phyloP scores from a whole-genome alignment of 2,113 vertebrate species.

The Rissa tridactyla region DNA sequence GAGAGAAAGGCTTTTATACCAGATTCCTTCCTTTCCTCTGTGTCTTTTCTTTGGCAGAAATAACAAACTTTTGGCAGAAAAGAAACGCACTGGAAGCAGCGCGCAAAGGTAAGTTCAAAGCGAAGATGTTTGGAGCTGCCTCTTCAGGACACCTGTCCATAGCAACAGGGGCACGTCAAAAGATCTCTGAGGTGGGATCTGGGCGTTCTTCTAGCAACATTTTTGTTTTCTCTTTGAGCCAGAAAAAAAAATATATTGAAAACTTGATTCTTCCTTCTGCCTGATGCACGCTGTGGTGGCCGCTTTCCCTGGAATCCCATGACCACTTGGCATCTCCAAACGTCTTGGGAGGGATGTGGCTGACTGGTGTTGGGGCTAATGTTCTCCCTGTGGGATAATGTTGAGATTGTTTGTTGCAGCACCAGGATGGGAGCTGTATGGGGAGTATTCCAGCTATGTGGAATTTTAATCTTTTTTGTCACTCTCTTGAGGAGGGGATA shows the following conservation, averaged over 20 bases:
- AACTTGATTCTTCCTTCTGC: not conserved
- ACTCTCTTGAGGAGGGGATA: not conserved
- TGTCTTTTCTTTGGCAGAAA: not conserved
- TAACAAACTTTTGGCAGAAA: not conserved
- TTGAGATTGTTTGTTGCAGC: not conserved
- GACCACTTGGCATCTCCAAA: not conserved
- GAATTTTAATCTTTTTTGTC: not conserved
- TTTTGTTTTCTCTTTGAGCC: not conserved
- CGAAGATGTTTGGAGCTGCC: not conserved
- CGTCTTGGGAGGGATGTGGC: not conserved
- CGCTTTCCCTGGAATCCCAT: not conserved
- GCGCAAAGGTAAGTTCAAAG: not conserved
- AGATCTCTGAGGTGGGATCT: not conserved
- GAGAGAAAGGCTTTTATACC: too few species aligned
- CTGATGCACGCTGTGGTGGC: fast-evolving
- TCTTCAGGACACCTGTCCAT: not conserved
- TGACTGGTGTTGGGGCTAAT: not conserved
- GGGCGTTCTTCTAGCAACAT: not conserved
- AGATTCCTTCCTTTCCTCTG: not conserved
- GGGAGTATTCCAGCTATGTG: not conserved
- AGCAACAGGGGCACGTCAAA: not conserved
- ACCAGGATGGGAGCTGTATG: not conserved
- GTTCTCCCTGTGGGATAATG: not conserved
- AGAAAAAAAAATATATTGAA: not conserved
- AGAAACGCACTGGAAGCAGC: not conserved